Percentiles rank a stretch among this genome's conserved stretches.
Evolutionary conservation across 2,113 vertebrate species (phyloP).

Genomic region (Platycercus adscitus): DNA sequence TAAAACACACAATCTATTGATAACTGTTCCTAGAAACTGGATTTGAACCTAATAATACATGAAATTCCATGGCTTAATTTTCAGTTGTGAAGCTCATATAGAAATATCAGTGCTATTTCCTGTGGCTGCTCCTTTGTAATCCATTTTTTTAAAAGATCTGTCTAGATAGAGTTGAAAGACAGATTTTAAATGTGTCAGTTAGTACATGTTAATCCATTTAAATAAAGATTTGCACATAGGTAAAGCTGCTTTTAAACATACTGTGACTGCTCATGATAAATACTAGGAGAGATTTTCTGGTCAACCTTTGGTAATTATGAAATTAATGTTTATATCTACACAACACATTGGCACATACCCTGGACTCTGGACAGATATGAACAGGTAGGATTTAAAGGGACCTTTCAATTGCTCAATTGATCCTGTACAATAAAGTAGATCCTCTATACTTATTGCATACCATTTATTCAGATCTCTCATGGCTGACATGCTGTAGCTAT

Average conservation of each 20-base stretch:
- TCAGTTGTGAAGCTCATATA: neutral
- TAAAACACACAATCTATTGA: neutral
- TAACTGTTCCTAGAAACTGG: neutral
- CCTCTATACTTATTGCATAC: neutral
- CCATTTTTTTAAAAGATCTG: accelerated
- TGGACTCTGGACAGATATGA: neutral
- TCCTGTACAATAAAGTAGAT: neutral
- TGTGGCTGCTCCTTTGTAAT: neutral
- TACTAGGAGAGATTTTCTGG: neutral
- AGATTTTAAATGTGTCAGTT: neutral
- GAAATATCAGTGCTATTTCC: neutral
- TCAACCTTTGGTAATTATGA: neutral
- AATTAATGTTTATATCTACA: neutral
- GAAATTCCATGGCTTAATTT: neutral
- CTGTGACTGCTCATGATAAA: neutral
- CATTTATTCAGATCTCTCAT: neutral
- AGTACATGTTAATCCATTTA: neutral
- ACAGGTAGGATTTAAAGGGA: neutral
- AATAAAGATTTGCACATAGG: neutral
- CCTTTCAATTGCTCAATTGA: neutral
- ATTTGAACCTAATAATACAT: neutral
- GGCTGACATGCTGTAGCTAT: neutral
- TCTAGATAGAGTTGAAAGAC: neutral
- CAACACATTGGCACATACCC: neutral
- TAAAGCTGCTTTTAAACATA: neutral